Evolutionary conservation across 2,888 invertebrate species (phyloP).

Genomic region (Eudemis profundana): DNA sequence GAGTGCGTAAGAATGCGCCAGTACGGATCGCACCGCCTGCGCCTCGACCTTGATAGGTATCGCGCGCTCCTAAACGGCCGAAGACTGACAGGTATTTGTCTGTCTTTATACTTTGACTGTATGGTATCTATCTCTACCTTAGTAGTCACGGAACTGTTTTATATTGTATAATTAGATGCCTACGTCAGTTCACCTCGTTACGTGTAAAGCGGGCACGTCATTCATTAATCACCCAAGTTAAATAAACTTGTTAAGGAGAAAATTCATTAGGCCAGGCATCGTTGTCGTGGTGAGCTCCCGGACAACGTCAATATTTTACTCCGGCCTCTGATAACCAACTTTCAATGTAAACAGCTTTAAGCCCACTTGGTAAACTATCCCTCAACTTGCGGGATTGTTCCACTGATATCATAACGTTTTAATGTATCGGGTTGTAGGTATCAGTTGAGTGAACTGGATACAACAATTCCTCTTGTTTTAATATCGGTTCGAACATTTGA

Average conservation of each 20-base stretch:
- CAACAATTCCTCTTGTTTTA: slow-evolving; percentile 10
- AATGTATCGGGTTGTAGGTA: slow-evolving; percentile 25
- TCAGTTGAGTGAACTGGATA: slow-evolving; percentile 2
- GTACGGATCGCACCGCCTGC: no score
- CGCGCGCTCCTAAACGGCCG: no score
- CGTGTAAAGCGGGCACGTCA: slow-evolving; percentile 32
- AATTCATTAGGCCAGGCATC: slow-evolving; percentile 65
- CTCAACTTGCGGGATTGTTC: slow-evolving; percentile 26
- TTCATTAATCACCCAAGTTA: slow-evolving; percentile 46
- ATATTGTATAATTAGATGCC: no score
- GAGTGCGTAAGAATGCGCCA: no score
- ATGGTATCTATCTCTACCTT: no score
- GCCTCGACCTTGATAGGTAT: no score
- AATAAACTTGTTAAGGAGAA: slow-evolving; percentile 57
- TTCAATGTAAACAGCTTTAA: slow-evolving; percentile 53
- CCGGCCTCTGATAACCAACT: slow-evolving; percentile 52
- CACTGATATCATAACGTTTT: slow-evolving; percentile 37
- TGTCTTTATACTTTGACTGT: no score
- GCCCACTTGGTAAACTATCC: slow-evolving; percentile 43
- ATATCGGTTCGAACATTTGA: slow-evolving; percentile 9
- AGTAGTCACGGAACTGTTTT: no score
- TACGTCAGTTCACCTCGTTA: slow-evolving; percentile 26
- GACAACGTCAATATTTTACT: slow-evolving; percentile 67
- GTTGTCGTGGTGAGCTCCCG: slow-evolving; percentile 56
- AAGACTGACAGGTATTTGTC: no score